phyloP scores from a whole-genome alignment of 2,113 vertebrate genomes.

The Thalassarche chlororhynchos region DNA sequence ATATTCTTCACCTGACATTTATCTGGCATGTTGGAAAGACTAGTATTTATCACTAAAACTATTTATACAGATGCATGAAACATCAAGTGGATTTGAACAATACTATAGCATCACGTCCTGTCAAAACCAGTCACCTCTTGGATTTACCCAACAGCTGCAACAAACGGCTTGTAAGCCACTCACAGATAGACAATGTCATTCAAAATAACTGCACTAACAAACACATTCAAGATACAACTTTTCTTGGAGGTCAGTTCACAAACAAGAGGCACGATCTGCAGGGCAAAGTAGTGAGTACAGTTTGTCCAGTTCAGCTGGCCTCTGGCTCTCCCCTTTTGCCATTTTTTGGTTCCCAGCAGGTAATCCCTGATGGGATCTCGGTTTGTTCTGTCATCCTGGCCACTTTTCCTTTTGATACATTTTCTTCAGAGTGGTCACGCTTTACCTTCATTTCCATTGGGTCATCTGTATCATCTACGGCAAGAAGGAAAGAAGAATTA shows the following conservation, averaged over 20 bases:
- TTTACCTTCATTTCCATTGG: constrained; percentile 51
- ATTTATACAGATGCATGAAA: neutral
- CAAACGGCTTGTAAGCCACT: neutral
- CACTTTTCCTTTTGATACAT: neutral
- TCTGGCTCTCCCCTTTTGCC: neutral
- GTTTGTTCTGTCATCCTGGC: neutral
- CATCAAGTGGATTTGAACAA: neutral
- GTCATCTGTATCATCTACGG: constrained; percentile 18
- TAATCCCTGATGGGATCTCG: neutral
- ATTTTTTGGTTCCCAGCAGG: neutral
- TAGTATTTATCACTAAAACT: neutral
- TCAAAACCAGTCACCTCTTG: neutral
- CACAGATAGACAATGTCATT: neutral
- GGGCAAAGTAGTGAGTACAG: neutral
- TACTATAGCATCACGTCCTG: neutral
- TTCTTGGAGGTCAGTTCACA: neutral
- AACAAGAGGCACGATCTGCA: neutral
- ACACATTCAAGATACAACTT: neutral
- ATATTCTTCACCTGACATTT: neutral
- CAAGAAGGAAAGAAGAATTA: neutral
- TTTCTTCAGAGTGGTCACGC: neutral
- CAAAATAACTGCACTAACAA: neutral
- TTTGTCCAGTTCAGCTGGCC: neutral
- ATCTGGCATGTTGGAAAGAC: neutral
- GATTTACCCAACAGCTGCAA: neutral